These are phyloP conservation scores for Tyrannus savana DNA, from an alignment of 2,113 vertebrate species.

Conservation along the genomic window DNA sequence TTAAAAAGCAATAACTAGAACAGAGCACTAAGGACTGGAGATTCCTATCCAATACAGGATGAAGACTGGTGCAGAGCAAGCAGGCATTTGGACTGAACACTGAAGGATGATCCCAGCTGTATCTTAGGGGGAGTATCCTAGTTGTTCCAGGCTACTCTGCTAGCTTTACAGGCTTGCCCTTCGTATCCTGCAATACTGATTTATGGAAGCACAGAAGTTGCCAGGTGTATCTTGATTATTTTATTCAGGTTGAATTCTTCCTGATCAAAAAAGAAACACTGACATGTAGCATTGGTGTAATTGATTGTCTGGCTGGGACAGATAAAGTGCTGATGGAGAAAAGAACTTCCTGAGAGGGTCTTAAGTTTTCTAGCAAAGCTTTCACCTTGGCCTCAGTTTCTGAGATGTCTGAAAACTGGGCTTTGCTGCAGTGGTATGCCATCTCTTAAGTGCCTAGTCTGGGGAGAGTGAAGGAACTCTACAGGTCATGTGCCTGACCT, in stretches of 20 bases:
- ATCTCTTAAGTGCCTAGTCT: neutral
- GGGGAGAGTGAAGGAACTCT: neutral
- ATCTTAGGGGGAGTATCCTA: neutral
- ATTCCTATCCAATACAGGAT: neutral
- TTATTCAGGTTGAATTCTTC: neutral
- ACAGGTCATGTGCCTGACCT: neutral
- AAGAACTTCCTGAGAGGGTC: neutral
- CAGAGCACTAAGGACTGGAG: neutral
- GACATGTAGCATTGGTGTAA: neutral
- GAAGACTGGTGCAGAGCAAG: neutral
- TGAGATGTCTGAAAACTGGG: neutral
- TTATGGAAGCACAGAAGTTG: neutral
- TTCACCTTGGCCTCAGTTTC: neutral
- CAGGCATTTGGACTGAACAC: neutral
- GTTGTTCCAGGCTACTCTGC: neutral
- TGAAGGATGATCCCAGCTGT: neutral
- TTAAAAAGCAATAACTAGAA: neutral
- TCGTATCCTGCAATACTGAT: neutral
- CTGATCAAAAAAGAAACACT: neutral
- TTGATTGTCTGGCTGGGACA: neutral
- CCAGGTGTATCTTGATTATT: neutral
- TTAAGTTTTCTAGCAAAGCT: neutral
- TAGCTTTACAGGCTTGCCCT: neutral
- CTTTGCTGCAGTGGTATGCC: neutral
- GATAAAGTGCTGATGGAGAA: neutral